phyloP scores from a whole-genome alignment of 2,113 vertebrate genomes.

The Rhipidura dahli region DNA sequence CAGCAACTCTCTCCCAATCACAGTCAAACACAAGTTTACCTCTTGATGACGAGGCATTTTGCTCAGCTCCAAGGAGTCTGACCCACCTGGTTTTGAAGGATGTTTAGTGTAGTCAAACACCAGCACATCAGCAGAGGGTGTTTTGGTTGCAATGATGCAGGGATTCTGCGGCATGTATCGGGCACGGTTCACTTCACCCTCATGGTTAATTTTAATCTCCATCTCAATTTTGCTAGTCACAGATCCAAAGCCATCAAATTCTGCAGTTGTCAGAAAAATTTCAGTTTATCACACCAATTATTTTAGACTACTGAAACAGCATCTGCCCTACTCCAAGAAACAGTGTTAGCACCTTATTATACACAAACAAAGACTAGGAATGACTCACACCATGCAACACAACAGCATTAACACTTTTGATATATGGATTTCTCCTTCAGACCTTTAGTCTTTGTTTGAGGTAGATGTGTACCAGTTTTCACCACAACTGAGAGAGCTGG shows the following conservation, averaged over 20 bases:
- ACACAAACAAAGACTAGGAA: not conserved
- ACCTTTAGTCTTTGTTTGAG: not conserved
- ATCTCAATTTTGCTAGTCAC: slow-evolving; percentile 92
- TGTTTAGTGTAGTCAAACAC: slow-evolving; percentile 94
- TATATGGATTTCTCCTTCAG: not conserved
- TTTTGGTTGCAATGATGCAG: slow-evolving; percentile 91
- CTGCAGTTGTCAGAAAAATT: slow-evolving; percentile 55
- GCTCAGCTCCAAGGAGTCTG: not conserved
- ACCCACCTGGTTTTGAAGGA: slow-evolving; percentile 87
- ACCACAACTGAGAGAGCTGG: not conserved
- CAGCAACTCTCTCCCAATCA: not conserved
- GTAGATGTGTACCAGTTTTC: not conserved
- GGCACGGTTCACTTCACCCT: slow-evolving; percentile 93
- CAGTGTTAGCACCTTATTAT: not conserved
- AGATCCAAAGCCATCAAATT: slow-evolving; percentile 93
- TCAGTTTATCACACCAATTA: not conserved
- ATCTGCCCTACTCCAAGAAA: not conserved
- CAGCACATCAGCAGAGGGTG: slow-evolving; percentile 90
- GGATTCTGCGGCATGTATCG: slow-evolving; percentile 94
- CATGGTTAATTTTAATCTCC: slow-evolving; percentile 94
- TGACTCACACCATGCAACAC: not conserved
- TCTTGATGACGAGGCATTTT: not conserved
- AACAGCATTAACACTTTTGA: not conserved
- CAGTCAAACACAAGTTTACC: not conserved
- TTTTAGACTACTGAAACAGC: not conserved